A percentile compares a stretch with the other conserved stretches of the same genome.
Conservation (phyloP, 2,888 invertebrate genomes). For the Agonopterix heracliana region DNA sequence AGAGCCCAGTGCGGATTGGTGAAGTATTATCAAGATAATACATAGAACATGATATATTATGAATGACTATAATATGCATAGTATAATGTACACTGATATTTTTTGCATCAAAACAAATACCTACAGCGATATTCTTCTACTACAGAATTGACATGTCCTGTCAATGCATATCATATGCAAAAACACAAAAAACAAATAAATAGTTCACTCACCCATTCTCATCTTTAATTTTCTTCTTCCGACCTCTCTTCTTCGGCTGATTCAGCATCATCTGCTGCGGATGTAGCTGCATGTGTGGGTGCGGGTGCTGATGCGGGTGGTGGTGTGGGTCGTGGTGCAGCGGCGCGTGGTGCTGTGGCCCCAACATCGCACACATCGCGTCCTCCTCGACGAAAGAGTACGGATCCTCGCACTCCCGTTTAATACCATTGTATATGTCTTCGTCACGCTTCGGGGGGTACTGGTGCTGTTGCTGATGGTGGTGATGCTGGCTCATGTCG, state of each 20-base stretch:
- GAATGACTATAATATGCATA: too few species aligned
- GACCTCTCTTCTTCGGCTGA: constrained; percentile 87
- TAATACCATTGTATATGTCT: constrained; percentile 60
- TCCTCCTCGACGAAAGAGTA: constrained; percentile 93
- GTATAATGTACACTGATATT: too few species aligned
- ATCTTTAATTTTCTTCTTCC: constrained; percentile 89
- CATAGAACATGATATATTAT: too few species aligned
- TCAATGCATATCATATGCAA: too few species aligned
- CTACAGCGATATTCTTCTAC: too few species aligned
- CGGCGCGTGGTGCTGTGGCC: constrained; percentile 37
- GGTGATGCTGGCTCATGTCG: constrained; percentile 64
- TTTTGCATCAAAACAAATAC: too few species aligned
- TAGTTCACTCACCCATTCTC: constrained; percentile 71
- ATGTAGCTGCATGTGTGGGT: constrained; percentile 50
- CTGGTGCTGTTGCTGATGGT: constrained; percentile 17
- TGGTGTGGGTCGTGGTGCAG: constrained; percentile 38
- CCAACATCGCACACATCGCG: constrained; percentile 75
- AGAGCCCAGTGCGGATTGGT: too few species aligned
- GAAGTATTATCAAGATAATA: too few species aligned
- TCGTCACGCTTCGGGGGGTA: constrained; percentile 48
- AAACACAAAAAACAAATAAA: background rate
- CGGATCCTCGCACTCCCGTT: constrained; percentile 83
- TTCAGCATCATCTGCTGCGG: constrained; percentile 67
- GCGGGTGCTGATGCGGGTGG: constrained; percentile 52
- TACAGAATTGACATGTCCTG: too few species aligned